A percentile compares a stretch with the other conserved stretches of the same genome.
Evolutionary conservation across 1,140 invertebrate species (phyloP).

Genomic region (Drosophila parvula): DNA sequence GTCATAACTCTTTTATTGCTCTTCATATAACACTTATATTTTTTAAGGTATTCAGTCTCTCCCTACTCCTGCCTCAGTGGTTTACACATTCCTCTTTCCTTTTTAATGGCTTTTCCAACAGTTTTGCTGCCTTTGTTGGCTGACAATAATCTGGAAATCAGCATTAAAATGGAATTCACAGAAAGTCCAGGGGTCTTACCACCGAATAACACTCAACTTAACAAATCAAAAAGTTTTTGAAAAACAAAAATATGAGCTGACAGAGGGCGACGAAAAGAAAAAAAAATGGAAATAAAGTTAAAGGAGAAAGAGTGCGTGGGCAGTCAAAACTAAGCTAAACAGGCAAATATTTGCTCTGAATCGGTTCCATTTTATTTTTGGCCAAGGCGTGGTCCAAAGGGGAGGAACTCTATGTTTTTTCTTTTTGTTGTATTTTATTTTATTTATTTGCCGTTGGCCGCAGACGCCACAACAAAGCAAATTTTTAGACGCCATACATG

Average conservation of each 20-base stretch:
- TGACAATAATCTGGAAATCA: slow-evolving; percentile 73
- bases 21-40: too few relatives aligned
- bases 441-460: slow-evolving; percentile 50
- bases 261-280: neutral
- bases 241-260: slow-evolving; percentile 26
- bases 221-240: slow-evolving; percentile 63
- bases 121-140: slow-evolving; percentile 16
- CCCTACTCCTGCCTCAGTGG: neutral
- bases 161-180: slow-evolving; percentile 51
- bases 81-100: neutral
- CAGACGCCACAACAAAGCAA: slow-evolving; percentile 78
- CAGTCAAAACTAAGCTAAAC: slow-evolving; percentile 16
- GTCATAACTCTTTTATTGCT: too few relatives aligned
- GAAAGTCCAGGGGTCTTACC: slow-evolving; percentile 10
- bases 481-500: slow-evolving; percentile 43
- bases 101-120: neutral
- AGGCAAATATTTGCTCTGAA: slow-evolving; percentile 44
- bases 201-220: slow-evolving; percentile 42
- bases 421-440: slow-evolving; percentile 3
- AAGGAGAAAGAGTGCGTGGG: neutral
- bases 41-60: neutral
- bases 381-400: slow-evolving; percentile 1
- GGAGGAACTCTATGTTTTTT: slow-evolving; percentile 3
- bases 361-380: slow-evolving; percentile 39
- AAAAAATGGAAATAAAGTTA: slow-evolving; percentile 7